Conservation (phyloP, 2,888 invertebrate genomes). For the Falcaria lacertinaria region DNA sequence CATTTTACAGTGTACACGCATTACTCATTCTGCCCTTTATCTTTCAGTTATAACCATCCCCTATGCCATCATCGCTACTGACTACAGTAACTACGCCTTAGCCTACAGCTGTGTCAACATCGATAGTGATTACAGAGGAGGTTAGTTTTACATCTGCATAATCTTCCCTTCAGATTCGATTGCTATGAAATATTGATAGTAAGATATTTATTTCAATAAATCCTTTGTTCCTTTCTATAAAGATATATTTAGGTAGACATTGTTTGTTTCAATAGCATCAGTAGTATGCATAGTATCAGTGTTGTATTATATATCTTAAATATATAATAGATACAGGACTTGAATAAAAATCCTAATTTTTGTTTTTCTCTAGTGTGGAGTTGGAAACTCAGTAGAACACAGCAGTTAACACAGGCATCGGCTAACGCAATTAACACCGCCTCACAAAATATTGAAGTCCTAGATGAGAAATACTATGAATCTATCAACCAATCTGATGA, state of each 20-base stretch:
- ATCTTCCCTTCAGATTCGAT: too few species aligned
- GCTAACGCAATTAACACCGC: slow-evolving; percentile 32
- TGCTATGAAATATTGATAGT: too few species aligned
- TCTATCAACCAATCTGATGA: slow-evolving; percentile 43
- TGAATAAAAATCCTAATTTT: background rate
- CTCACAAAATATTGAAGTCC: slow-evolving; percentile 33
- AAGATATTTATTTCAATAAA: too few species aligned
- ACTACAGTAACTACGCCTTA: slow-evolving; percentile 80
- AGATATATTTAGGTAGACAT: too few species aligned
- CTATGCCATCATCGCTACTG: slow-evolving; percentile 62
- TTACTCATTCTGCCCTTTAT: background rate
- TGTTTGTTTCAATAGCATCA: too few species aligned
- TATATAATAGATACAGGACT: too few species aligned
- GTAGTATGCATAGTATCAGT: too few species aligned
- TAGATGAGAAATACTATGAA: slow-evolving; percentile 49
- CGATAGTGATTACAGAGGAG: slow-evolving; percentile 38
- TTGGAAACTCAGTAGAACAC: slow-evolving; percentile 61
- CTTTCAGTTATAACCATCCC: slow-evolving; percentile 40
- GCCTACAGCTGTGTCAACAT: slow-evolving; percentile 80
- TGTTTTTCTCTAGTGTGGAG: slow-evolving; percentile 48
- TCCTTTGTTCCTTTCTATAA: too few species aligned
- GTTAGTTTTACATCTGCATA: slow-evolving; percentile 31
- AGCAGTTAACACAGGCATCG: slow-evolving; percentile 25
- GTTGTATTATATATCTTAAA: too few species aligned
- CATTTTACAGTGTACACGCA: too few species aligned